Base-by-base conservation (phyloP, 2,888 invertebrate genomes). In the Invenusta paracnida region DNA sequence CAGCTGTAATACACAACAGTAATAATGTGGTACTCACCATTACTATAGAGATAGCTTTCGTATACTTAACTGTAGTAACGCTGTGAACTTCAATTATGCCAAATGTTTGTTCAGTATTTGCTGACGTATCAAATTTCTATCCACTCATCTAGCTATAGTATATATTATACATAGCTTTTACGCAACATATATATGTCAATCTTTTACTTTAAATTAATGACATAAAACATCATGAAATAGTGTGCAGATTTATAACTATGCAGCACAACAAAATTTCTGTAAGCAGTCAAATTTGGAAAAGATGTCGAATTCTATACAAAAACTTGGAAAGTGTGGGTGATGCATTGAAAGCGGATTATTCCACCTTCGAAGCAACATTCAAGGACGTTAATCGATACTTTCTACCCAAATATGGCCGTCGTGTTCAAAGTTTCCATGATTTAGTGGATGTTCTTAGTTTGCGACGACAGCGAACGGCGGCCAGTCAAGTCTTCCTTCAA, bases 381-480 rank as follows among this genome's bases (percentile, higher is more conserved):
- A 28, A 48, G 27, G 66, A 83, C 48, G 66, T 83, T 27, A 83
- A 83, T 11, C 83, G 83, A 83, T 83, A 83, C 48, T 83, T 30
- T 83, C 66, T 48, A 23, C 29, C 29, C 2, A 29, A 82, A 30
- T 82, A 11, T 25, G 31, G 82, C 1, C 29, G 82, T n/a, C 29
- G 31, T 17, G n/a, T 30, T 82, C n/a, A 29, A 82, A 30, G 31
- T 30, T 30, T 82, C n/a, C 30, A 82, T n/a, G 82, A 82, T 82
- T 23, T 82, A 1, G 82, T 82, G 5, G 31, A 82, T 28, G 31
- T 82, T 82, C 29, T 29, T 2, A 29, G 29, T 28, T 82, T 82
- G 23, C 29, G 31, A 82, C 5, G 30, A n/a, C 17, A 2, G 17
- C 82, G 30, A 27, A 82, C 82, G 2, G 31, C 82, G 23, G 30